Base-by-base conservation (phyloP, 1,140 invertebrate species). In the Microplitis mediator region DNA sequence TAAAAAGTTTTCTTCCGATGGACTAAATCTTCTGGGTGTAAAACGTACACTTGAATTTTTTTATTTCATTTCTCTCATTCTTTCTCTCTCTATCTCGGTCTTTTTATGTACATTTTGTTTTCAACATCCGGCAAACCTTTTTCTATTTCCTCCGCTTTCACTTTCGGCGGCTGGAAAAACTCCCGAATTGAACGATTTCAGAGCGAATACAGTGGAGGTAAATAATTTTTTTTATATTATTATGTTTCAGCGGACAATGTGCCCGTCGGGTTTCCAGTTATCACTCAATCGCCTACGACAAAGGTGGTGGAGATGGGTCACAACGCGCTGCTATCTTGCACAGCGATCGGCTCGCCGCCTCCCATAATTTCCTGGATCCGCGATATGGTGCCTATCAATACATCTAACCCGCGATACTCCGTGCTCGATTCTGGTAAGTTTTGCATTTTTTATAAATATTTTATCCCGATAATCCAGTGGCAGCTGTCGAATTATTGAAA, bases 301-400 rank as follows among this genome's bases (percentile, higher is more conserved):
- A 94, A 97, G 88, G 96, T 97, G 60, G 97, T 99, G 36, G 98
- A 99, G 88, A 95, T 96, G 77, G 96, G 95, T n/a, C 94, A 96
- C 85, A 95, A 92, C 31, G 93, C 96, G 0, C 90, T 95, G 4
- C 90, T 99, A 71, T 91, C 92, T 14, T 99, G 98, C 86, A 90
- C 93, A 68, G 97, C 96, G 13, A 90, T 90, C 16, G 97, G 97
- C 45, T 93, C 91, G 79, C 97, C 97, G 3, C 82, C 92, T 6
- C 96, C 97, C 1, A 92, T 90, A 80, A 95, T 98, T 74, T 91
- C 93, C 63, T 99, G 97, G 97, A 90, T 98, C 66, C 94, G 95
- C 81, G 95, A 98, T 88, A 91, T 93, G 82, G 88, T 97, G 78
- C 97, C 96, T 36, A 86, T 90, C 63, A 90, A 98, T 69, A 90